Percentiles rank a stretch among this genome's conserved stretches.
phyloP scores from a whole-genome alignment of 92 coral and sea anemone species.

The Porites cylindrica region DNA sequence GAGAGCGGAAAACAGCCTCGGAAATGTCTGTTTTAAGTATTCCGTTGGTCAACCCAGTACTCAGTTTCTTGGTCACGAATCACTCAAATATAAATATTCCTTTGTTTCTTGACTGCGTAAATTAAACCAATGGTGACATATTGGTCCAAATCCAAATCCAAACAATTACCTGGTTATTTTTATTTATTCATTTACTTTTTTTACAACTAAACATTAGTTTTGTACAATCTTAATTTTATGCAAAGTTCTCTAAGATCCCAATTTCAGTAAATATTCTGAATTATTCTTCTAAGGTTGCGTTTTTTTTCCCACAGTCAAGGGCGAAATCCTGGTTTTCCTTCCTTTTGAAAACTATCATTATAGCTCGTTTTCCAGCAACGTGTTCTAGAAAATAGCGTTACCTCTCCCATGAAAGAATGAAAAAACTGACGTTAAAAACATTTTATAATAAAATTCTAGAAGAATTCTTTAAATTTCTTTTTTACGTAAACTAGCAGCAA shows the following conservation, averaged over 20 bases:
- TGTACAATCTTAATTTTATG: too few relatives aligned
- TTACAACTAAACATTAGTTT: too few relatives aligned
- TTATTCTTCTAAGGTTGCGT: not conserved
- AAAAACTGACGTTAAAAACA: not conserved
- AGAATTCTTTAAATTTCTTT: not conserved
- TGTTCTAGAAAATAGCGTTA: not conserved
- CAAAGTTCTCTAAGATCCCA: not conserved
- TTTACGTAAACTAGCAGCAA: not conserved
- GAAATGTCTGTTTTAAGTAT: not conserved
- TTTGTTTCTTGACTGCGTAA: not conserved
- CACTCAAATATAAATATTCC: not conserved
- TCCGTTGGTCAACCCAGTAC: conserved; percentile 1
- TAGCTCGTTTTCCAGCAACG: not conserved
- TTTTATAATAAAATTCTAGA: not conserved
- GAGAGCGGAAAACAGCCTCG: conserved; percentile 3
- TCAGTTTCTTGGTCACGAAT: not conserved
- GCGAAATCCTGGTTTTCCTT: too few relatives aligned
- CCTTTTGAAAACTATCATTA: not conserved
- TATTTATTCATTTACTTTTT: too few relatives aligned
- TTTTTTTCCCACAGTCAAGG: too few relatives aligned
- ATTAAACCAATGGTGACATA: not conserved
- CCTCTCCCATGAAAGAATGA: not conserved
- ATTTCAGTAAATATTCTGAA: not conserved
- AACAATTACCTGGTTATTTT: too few relatives aligned
- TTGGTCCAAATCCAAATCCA: not conserved